Evolutionary conservation across 2,888 invertebrate genomes (phyloP), one percentile per base, ranked within the genome.

Genomic region (Drosophila limbata): DNA sequence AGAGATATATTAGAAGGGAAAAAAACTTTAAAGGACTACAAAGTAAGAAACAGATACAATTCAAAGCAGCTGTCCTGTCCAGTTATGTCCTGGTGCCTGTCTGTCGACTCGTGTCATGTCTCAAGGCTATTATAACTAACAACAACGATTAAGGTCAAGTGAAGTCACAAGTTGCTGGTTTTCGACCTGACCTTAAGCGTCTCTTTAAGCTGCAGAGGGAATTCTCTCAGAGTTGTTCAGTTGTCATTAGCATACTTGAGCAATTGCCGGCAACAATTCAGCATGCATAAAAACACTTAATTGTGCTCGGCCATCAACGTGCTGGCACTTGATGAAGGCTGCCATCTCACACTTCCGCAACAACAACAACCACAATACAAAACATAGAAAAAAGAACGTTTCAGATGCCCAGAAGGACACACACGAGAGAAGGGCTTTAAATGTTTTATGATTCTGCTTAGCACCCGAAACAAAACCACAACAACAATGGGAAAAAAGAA

Each of bases 271-370:
- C 55, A 77, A 79, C 70, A 80, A 77, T 71, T 78, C 85, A 68
- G 86, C 70, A 77, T 83, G 77, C 88, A 80, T 88, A 88, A 88
- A 84, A 83, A 77, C 74, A 85, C 88, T 88, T 84, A 88, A 84
- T 84, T 84, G 88, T 85, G 73, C 85, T 59, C 67, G 81, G 77
- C 80, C 83, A 75, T 68, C 88, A 84, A 76, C 88, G 73, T 73
- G 87, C 67, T 53, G 53, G 80, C 68, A 84, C 67, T 77, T 85
- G 80, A 72, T 74, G 81, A 76, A 53, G 76, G 70, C 78, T 59
- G 48, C 33, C 35, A n/a, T 35, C 28, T 47, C 28, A 28, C 35
- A 56, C 21, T 35, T 45, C 15, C 21, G 15, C 15, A 11, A 50
- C 53, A 40, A 10, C 28, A 28, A 63, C 39, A n/a, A 59, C 11